A percentile compares a stretch with the other conserved stretches of the same genome.
These are phyloP conservation scores for Zygaena filipendulae DNA, from an alignment of 2,888 invertebrate genomes.

Conservation along the genomic window DNA sequence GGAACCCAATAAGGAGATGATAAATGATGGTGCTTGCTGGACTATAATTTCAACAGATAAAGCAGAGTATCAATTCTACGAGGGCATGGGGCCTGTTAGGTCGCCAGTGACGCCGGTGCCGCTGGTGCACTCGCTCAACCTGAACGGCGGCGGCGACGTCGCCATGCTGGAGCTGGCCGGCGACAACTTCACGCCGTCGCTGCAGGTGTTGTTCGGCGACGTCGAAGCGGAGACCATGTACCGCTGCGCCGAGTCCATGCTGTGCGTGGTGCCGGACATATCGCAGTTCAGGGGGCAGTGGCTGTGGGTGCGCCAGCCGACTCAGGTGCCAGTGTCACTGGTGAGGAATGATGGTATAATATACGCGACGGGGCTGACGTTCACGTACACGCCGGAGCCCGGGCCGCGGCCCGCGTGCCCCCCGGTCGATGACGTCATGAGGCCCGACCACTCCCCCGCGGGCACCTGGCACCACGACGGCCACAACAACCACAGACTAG, in stretches of 20 bases:
- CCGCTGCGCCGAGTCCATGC: conserved; percentile 93
- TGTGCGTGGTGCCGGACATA: conserved; percentile 98
- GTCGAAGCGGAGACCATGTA: conserved; percentile 99
- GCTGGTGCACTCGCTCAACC: conserved; percentile 91
- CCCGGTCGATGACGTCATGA: conserved; percentile 89
- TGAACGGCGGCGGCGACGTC: conserved; percentile 97
- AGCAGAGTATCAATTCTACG: conserved; percentile 99
- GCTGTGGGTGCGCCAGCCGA: conserved; percentile 89
- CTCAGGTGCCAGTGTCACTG: conserved; percentile 93
- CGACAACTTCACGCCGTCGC: conserved; percentile 96
- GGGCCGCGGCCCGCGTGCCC: conserved; percentile 89
- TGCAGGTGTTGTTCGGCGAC: conserved; percentile 99
- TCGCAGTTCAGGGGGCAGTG: conserved; percentile 96
- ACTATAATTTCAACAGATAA: conserved; percentile 99
- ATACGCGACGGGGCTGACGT: conserved; percentile 98
- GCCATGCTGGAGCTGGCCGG: conserved; percentile 97
- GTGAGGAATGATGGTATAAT: conserved; percentile 98
- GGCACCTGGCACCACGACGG: conserved; percentile 57
- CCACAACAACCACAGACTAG: conserved; percentile 28
- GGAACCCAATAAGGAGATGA: conserved; percentile 98
- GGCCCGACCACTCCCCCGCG: conserved; percentile 50
- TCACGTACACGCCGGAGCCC: conserved; percentile 99
- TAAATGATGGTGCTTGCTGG: conserved; percentile 99
- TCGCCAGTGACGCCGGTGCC: conserved; percentile 98
- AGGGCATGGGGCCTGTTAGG: conserved; percentile 97